phyloP scores from a whole-genome alignment of 1,140 invertebrate genomes.

The Hyles euphorbiae region DNA sequence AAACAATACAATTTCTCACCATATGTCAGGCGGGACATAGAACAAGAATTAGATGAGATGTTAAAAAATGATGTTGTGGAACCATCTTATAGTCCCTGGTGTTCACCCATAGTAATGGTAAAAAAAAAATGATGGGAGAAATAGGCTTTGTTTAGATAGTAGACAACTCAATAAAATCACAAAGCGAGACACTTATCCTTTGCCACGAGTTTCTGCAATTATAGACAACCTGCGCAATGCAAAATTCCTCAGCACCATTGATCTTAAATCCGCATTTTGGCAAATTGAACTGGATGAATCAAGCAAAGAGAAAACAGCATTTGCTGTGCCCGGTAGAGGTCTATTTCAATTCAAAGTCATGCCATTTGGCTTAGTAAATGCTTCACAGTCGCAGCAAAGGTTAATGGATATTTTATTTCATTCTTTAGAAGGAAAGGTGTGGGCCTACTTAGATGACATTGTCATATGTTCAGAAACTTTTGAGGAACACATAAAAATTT shows the following conservation, averaged over 20 bases:
- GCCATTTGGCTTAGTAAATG: constrained; percentile 27
- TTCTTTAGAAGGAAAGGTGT: constrained; percentile 25
- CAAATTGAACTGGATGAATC: constrained; percentile 39
- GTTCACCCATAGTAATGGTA: constrained; percentile 11
- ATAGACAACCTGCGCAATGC: constrained; percentile 36
- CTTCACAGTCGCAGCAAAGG: constrained; percentile 24
- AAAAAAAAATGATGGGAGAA: constrained; percentile 11
- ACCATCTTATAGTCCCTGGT: constrained; percentile 11
- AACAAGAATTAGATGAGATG: constrained; percentile 14
- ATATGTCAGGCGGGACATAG: not conserved
- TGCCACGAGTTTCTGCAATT: constrained; percentile 36
- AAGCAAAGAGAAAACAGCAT: constrained; percentile 38
- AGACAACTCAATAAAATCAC: constrained; percentile 36
- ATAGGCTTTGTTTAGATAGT: constrained; percentile 19
- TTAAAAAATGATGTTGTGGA: constrained; percentile 8
- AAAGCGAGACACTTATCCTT: constrained; percentile 34
- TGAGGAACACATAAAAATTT: constrained; percentile 32
- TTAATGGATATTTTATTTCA: constrained; percentile 36
- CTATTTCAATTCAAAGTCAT: constrained; percentile 37
- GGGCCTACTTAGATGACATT: constrained; percentile 47
- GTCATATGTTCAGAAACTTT: constrained; percentile 36
- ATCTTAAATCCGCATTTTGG: constrained; percentile 47
- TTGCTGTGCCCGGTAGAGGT: constrained; percentile 33
- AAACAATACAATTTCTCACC: constrained; percentile 23
- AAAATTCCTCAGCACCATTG: constrained; percentile 38